Evolutionary conservation across 2,888 invertebrate genomes (phyloP), one percentile per base, ranked within the genome.

Genomic region (Nomada hirtipes): DNA sequence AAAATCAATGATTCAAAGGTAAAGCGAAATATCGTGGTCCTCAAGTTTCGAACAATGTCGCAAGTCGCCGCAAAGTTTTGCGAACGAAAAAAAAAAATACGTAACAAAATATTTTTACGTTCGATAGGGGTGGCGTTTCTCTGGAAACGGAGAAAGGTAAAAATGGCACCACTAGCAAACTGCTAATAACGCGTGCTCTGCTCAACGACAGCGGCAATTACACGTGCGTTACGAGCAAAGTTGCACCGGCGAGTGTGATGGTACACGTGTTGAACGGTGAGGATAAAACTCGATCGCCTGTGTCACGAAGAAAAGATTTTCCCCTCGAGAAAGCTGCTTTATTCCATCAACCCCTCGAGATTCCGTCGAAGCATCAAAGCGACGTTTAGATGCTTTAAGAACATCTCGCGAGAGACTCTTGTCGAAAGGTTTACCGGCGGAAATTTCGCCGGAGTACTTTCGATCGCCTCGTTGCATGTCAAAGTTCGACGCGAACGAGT

Each of bases 191-290:
- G 63, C 96, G 97, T 89, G 98, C 98, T 23, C 96, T 96, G 82
- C 95, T 97, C 13, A 94, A 96, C 59, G 98, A 98, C 94, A 97
- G 97, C 23, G 98, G 98, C 86, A 98, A 98, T 95, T 98, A 98
- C 93, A 98, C 98, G 69, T 98, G 98, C 93, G 96, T 97, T 86
- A 98, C 98, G 79, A 96, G 96, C 91, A 97, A 97, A 93, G 97
- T 97, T 91, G 96, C 90, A 15, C 92, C 91, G 7, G 92, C 92
- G 36, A 92, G 90, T 82, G 92, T 91, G 79, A 89, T 91, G 86
- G 91, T 92, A 77, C 92, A 92, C 89, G 92, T 92, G 85, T 85
- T 92, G 73, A 92, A 92, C 85, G 92, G 92, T 92, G 86, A 91
- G 92, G 78, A 85, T 69, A 63, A 76, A 70, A 70, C 42, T 61